Percentiles rank a stretch among this genome's conserved stretches.
These are phyloP conservation scores for Torymus texanus DNA, from an alignment of 2,888 invertebrate species.

Conservation along the genomic window DNA sequence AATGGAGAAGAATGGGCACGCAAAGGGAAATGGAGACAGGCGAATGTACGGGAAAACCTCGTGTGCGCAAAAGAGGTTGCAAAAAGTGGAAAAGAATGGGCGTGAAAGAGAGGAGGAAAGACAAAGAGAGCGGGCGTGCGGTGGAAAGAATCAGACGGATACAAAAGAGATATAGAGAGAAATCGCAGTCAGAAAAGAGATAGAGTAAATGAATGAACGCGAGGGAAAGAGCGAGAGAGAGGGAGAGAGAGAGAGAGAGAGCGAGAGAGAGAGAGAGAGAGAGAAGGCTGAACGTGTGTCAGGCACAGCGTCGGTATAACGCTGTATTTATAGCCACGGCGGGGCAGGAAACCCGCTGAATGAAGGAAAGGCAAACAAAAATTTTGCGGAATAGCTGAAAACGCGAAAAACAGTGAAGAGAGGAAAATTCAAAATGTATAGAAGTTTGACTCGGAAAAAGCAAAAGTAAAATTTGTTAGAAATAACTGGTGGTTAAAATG, in stretches of 20 bases:
- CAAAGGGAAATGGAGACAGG: not conserved
- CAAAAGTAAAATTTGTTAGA: too few relatives aligned
- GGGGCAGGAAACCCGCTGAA: not conserved
- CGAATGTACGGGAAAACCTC: not conserved
- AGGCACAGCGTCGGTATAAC: not conserved
- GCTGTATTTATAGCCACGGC: not conserved
- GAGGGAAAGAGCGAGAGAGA: not conserved
- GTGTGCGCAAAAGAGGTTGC: not conserved
- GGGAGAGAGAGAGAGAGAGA: too few relatives aligned
- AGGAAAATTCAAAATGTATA: too few relatives aligned
- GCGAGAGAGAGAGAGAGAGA: not conserved
- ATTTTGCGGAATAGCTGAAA: slow-evolving; percentile 16
- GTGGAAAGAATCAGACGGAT: not conserved
- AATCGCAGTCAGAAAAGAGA: not conserved
- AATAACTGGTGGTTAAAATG: too few relatives aligned
- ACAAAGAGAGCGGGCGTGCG: not conserved
- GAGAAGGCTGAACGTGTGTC: not conserved
- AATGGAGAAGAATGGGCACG: slow-evolving; percentile 17
- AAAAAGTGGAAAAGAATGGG: not conserved
- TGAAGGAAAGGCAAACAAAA: not conserved
- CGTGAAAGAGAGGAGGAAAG: slow-evolving; percentile 9
- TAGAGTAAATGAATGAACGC: slow-evolving; percentile 25
- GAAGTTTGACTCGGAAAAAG: too few relatives aligned
- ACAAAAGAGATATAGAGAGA: not conserved
- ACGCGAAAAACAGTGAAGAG: not conserved